Evolutionary conservation across 2,888 invertebrate genomes (phyloP), one percentile per base, ranked within the genome.

Genomic region (Dendrolimus pini): DNA sequence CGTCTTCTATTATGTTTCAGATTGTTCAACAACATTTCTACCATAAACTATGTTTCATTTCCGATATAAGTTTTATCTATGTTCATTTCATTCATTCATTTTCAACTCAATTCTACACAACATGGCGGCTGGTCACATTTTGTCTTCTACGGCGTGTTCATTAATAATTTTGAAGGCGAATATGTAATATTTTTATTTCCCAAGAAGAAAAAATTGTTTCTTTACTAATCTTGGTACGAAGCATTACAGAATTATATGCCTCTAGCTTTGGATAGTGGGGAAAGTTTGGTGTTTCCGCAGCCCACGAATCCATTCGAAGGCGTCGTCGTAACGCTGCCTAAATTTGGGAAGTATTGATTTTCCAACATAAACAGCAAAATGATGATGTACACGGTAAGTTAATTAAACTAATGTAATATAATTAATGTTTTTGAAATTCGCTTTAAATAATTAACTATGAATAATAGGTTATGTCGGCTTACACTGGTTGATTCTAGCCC

Each of bases 371-470:
- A 47, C 62, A 56, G 64, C 72, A 78, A 74, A 68, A 86, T 86
- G 88, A 87, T 89, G 89, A 89, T 89, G 88, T 88, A 88, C 69
- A 88, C 88, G 84, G 88, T 89, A 82, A 85, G 84, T 61, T 42
- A 41, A 30, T 30, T 30, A 30, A 30, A 30, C 47, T 47, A 47
- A 47, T 6, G 30, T 58, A 14, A 42, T 55, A n/a, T 55, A n/a
- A 58, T 57, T 14, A 54, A 54, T 57, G 42, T n/a, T 57, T 54
- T 56, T 41, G 41, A 30, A 30, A 30, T 30, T 30, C 30, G 30
- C 30, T 30, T 30, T 30, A 30, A 3, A 30, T 30, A 30, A 6
- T 30, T 30, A 30, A 30, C 30, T 30, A 30, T 6, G 30, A 30
- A 6, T 30, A 30, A 6, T 30, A 30, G 30, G 30, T 30, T 30